These are phyloP conservation scores for Rhynchophorus ferrugineus DNA, from an alignment of 1,140 invertebrate genomes.

Conservation along the genomic window DNA sequence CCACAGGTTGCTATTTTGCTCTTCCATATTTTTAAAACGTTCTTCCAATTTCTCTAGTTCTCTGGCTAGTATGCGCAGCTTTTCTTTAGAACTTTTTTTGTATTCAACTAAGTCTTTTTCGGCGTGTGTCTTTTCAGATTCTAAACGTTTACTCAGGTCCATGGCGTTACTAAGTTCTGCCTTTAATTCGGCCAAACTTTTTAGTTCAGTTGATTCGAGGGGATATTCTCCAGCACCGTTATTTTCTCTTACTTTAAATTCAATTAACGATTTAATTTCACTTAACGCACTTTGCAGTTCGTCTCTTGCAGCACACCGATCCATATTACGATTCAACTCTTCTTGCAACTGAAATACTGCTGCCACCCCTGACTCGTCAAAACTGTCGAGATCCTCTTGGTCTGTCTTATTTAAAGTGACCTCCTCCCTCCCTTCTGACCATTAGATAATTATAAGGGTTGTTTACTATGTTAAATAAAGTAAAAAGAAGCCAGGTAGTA, in stretches of 20 bases:
- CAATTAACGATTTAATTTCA: slow-evolving; percentile 47
- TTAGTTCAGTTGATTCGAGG: slow-evolving; percentile 72
- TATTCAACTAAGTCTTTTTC: slow-evolving; percentile 53
- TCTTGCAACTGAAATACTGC: slow-evolving; percentile 46
- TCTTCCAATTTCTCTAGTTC: slow-evolving; percentile 62
- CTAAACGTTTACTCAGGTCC: slow-evolving; percentile 50
- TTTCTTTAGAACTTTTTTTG: slow-evolving; percentile 53
- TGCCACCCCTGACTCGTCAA: no score
- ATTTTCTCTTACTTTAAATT: slow-evolving; percentile 60
- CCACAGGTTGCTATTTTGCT: slow-evolving; percentile 70
- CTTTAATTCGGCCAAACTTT: slow-evolving; percentile 63
- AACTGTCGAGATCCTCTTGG: no score
- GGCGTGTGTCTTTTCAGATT: slow-evolving; percentile 49
- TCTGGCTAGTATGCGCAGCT: slow-evolving; percentile 53
- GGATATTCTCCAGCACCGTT: slow-evolving; percentile 84
- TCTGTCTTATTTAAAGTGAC: no score
- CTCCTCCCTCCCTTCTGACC: no score
- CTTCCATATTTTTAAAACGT: slow-evolving; percentile 61
- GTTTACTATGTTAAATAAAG: no score
- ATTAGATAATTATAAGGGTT: no score
- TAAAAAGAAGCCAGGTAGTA: no score
- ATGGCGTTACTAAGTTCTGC: slow-evolving; percentile 50
- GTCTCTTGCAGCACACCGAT: slow-evolving; percentile 53
- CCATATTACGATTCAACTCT: slow-evolving; percentile 52
- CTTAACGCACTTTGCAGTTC: slow-evolving; percentile 52